Evolutionary conservation across 1,140 invertebrate genomes (phyloP), one percentile per base, ranked within the genome.

Genomic region (Paralvinella palmiformis): DNA sequence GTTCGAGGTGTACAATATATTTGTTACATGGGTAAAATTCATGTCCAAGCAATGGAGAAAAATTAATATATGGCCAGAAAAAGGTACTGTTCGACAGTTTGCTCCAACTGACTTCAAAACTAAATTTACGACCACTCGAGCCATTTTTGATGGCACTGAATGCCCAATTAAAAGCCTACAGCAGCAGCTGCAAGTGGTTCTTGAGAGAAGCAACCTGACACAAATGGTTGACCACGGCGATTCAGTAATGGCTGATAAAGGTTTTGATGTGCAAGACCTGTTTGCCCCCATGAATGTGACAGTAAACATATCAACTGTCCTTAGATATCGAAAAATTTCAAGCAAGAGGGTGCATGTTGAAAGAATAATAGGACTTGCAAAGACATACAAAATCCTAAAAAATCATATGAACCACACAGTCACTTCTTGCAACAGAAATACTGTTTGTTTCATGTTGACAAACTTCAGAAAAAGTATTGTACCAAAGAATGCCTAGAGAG

Each of bases 141-240:
- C 75, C 5, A 74, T 72, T 27, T 37, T 75, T 41, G 74, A 77
- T 70, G 67, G 59, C 17, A 72, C 69, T 29, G 71, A 76, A 68
- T 71, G 68, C 32, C 69, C 69, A 5, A 66, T 75, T 24, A 53
- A 68, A 17, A 67, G 65, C 52, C 62, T 65, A 37, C 29, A 62
- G 20, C 62, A 64, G 50, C n/a, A n/a, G n/a, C n/a, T n/a, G n/a
- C n/a, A n/a, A n/a, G n/a, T n/a, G n/a, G 48, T 67, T 27, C 22
- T 35, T 22, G 62, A 67, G 31, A 15, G 65, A 53, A 45, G 36
- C 22, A 64, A 52, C 44, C n/a, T 67, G 2, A 15, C 32, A 6
- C 2, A n/a, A 22, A 59, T 33, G 33, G 37, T 22, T 36, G 55
- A 67, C 33, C 56, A 17, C 24, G 35, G 56, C 27, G 62, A 67